These are phyloP conservation scores for Aphelenchoides avenae DNA, from an alignment of 1,140 invertebrate species.

Conservation along the genomic window DNA sequence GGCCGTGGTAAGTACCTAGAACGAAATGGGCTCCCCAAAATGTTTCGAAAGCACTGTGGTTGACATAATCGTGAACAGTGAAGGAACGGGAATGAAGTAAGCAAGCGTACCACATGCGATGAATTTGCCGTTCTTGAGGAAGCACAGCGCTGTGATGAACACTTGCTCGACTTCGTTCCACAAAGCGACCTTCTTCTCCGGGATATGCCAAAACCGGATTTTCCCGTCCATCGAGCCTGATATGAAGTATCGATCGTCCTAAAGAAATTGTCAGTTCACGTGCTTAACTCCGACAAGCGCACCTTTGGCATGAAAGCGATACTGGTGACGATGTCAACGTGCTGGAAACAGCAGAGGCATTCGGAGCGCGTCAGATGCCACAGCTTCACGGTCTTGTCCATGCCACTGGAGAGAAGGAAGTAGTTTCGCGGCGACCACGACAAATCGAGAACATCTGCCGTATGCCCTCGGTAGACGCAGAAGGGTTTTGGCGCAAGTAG, in stretches of 20 bases:
- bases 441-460: conserved; percentile 88
- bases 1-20: conserved; percentile 88
- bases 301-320: conserved; percentile 92
- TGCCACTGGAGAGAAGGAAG: conserved; percentile 90
- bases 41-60: no score
- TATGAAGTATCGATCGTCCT: conserved; percentile 65
- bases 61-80: no score
- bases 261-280: conserved; percentile 27
- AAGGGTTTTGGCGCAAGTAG: conserved; percentile 89
- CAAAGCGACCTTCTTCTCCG: conserved; percentile 89
- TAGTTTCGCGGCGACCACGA: conserved; percentile 94
- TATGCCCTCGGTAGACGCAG: conserved; percentile 86
- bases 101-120: conserved; percentile 69
- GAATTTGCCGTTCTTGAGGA: conserved; percentile 93
- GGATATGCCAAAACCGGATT: conserved; percentile 95
- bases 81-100: no score
- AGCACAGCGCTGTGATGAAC: conserved; percentile 81
- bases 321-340: conserved; percentile 96
- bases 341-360: conserved; percentile 96
- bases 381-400: conserved; percentile 86
- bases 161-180: conserved; percentile 91
- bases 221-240: conserved; percentile 67
- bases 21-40: no score
- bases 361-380: conserved; percentile 96
- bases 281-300: conserved; percentile 60